Evolutionary conservation across 53 echinoderm and acorn worm species (phyloP).

Genomic region (Stichopus horrens): DNA sequence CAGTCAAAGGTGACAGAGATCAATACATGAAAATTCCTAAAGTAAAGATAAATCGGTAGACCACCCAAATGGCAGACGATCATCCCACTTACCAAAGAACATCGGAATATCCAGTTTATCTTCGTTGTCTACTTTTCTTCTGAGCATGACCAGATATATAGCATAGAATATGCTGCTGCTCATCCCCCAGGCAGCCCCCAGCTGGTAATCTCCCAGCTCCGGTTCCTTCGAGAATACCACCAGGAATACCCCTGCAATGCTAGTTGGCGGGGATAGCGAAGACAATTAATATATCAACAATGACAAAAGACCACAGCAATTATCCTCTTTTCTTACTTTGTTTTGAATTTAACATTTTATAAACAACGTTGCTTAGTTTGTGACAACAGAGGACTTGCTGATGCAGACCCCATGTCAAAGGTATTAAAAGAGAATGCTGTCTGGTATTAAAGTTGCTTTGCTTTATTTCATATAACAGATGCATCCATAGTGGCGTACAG

Average conservation of each 20-base stretch:
- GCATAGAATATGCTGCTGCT: conserved; percentile 88
- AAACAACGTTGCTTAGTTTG: neutral
- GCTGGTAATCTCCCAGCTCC: conserved; percentile 50
- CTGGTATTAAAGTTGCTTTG: no score
- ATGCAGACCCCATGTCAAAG: no score
- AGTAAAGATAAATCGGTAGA: no score
- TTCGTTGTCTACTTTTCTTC: conserved; percentile 93
- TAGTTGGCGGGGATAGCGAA: neutral
- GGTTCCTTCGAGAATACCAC: conserved; percentile 73
- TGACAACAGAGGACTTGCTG: neutral
- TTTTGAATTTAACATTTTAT: no score
- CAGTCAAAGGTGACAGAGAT: no score
- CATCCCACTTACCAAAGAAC: conserved; percentile 90
- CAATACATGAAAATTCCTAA: no score
- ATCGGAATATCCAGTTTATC: conserved; percentile 94
- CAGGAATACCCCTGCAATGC: conserved; percentile 83
- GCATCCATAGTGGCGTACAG: no score
- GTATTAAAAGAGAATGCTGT: no score
- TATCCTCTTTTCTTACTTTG: neutral
- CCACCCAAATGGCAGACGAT: no score
- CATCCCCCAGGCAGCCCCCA: conserved; percentile 89
- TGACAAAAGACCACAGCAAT: neutral
- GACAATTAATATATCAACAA: neutral
- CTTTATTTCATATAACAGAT: no score
- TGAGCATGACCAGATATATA: conserved; percentile 90